phyloP scores from a whole-genome alignment of 2,888 invertebrate species.

The Drosophila tripunctata region DNA sequence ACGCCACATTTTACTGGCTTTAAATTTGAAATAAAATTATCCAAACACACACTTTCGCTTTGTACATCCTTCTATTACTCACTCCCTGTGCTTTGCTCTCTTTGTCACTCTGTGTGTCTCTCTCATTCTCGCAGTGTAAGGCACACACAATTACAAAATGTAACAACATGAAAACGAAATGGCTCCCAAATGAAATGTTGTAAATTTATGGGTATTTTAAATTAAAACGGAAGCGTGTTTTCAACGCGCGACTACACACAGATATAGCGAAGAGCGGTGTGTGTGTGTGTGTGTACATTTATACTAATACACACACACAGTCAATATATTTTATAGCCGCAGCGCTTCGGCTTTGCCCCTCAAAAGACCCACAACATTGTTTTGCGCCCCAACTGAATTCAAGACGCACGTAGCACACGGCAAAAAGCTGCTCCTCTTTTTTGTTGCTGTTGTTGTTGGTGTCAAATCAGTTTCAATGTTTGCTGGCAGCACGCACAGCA shows the following conservation, averaged over 20 bases:
- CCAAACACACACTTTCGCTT: conserved; percentile 16
- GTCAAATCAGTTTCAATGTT: conserved; percentile 78
- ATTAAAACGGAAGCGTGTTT: conserved; percentile 84
- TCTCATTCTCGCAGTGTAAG: conserved; percentile 20
- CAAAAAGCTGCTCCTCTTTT: conserved; percentile 27
- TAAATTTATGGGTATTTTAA: conserved; percentile 84
- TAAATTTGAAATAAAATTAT: conserved; percentile 67
- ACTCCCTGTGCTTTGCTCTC: conserved; percentile 9
- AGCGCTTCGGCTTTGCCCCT: conserved; percentile 37
- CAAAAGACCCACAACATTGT: conserved; percentile 9
- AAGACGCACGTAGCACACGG: conserved; percentile 75
- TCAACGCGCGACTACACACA: conserved; percentile 69
- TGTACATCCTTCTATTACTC: conserved; percentile 11
- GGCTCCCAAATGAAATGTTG: conserved; percentile 83
- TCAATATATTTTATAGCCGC: conserved; percentile 76
- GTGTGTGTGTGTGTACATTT: conserved; percentile 5
- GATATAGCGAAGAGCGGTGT: conserved; percentile 6
- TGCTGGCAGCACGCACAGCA: conserved; percentile 57
- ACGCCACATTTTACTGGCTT: conserved; percentile 67
- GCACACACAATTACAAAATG: conserved; percentile 75
- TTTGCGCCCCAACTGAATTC: conserved; percentile 23
- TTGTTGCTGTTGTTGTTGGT: conserved; percentile 49
- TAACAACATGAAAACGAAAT: conserved; percentile 76
- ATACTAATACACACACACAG: conserved; percentile 53
- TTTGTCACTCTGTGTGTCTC: conserved; percentile 1